Conservation (phyloP, 2,797 vertebrate species). For the Fistularia commersonii region DNA sequence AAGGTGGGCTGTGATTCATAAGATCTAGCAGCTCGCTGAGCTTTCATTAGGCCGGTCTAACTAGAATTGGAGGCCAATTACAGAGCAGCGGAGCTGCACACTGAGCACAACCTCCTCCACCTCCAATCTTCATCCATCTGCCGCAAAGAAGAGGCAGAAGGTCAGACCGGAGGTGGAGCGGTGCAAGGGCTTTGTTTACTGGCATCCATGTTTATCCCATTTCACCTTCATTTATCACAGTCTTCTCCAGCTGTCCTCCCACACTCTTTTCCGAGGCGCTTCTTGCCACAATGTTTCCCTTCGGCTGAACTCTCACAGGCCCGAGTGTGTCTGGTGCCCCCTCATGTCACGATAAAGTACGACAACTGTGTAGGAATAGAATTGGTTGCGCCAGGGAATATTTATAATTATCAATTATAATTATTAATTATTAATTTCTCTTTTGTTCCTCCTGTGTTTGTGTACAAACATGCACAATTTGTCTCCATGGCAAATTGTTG, state of each 20-base stretch:
- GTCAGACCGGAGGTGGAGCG: conserved; percentile 17
- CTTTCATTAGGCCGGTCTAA: no score
- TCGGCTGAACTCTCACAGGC: no score
- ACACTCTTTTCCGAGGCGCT: conserved; percentile 13
- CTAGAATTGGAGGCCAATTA: no score
- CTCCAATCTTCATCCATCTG: conserved; percentile 2
- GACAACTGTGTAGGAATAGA: conserved; percentile 29
- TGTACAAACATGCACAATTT: no score
- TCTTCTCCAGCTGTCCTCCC: conserved; percentile 39
- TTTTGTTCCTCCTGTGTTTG: background rate
- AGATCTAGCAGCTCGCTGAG: no score
- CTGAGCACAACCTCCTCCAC: background rate
- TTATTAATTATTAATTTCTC: background rate
- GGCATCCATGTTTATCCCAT: background rate
- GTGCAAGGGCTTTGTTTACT: conserved; percentile 7
- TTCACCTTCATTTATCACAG: conserved; percentile 45
- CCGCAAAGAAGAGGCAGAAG: background rate
- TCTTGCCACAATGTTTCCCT: conserved; percentile 1
- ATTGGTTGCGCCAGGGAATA: background rate
- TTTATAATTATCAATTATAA: background rate
- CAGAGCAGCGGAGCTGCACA: no score
- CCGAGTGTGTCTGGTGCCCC: conserved; percentile 43
- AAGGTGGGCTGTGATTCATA: no score
- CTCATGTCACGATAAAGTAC: conserved; percentile 38
- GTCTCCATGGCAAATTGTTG: no score